A percentile compares a stretch with the other conserved stretches of the same genome.
phyloP scores from a whole-genome alignment of 2,888 invertebrate genomes.

The Pemphredon lugubris region DNA sequence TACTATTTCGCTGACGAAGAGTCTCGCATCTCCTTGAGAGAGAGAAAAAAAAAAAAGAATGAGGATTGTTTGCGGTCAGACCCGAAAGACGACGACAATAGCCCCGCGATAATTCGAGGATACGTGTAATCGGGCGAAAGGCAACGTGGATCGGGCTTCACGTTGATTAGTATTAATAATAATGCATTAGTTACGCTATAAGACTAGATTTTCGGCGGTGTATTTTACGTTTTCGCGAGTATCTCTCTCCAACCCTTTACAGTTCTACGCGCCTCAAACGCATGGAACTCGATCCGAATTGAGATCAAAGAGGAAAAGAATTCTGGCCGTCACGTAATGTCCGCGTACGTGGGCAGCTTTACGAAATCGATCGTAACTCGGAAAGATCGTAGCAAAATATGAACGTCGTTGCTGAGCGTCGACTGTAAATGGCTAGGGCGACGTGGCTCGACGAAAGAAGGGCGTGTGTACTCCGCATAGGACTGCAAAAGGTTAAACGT shows the following conservation, averaged over 20 bases:
- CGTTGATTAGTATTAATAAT: constrained; percentile 54
- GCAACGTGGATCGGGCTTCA: constrained; percentile 60
- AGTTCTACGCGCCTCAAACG: neutral
- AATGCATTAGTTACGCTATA: constrained; percentile 60
- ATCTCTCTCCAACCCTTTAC: constrained; percentile 29
- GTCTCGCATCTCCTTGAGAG: constrained; percentile 31
- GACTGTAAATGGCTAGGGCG: too few species aligned
- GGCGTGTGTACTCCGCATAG: neutral
- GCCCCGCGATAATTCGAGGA: constrained; percentile 38
- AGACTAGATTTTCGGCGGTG: constrained; percentile 67
- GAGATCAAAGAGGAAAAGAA: neutral
- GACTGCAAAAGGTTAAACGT: constrained; percentile 35
- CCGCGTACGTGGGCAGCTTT: too few species aligned
- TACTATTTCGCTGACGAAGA: constrained; percentile 29
- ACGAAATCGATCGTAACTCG: too few species aligned
- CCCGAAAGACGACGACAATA: constrained; percentile 25
- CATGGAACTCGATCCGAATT: constrained; percentile 1
- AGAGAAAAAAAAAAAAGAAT: constrained; percentile 14
- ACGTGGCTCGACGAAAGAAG: too few species aligned
- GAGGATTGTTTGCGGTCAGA: constrained; percentile 8
- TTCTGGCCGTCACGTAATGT: neutral
- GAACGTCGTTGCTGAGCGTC: too few species aligned
- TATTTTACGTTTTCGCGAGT: constrained; percentile 47
- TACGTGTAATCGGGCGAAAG: constrained; percentile 56
- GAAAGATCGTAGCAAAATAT: constrained; percentile 8